Conservation (phyloP, 2,888 invertebrate genomes). For the Melieria picta region DNA sequence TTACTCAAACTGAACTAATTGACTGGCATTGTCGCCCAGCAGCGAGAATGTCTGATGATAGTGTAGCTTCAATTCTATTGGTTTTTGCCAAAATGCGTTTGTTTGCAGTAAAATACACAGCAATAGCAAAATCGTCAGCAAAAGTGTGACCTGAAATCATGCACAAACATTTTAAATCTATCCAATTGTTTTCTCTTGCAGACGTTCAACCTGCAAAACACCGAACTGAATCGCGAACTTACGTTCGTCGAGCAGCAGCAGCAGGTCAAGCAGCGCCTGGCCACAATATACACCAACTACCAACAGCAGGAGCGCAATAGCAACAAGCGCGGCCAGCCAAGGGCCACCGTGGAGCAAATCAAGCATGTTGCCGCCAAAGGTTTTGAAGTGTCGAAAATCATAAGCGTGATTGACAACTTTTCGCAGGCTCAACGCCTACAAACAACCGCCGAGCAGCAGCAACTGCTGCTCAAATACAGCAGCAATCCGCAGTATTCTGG, state of each 20-base stretch:
- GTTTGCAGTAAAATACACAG: slow-evolving; percentile 4
- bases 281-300: slow-evolving; percentile 59
- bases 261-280: slow-evolving; percentile 58
- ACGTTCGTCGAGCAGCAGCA: slow-evolving; percentile 75
- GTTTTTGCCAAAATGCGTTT: slow-evolving; percentile 37
- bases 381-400: slow-evolving; percentile 72
- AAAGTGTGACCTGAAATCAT: not conserved
- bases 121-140: not conserved
- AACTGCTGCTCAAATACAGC: slow-evolving; percentile 54
- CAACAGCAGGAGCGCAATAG: slow-evolving; percentile 50
- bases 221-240: slow-evolving; percentile 74
- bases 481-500: slow-evolving; percentile 56
- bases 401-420: slow-evolving; percentile 73
- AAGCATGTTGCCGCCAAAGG: slow-evolving; percentile 70
- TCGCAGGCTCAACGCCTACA: slow-evolving; percentile 58
- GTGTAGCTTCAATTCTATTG: slow-evolving; percentile 39
- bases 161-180: not conserved
- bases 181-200: slow-evolving; percentile 61
- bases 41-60: slow-evolving; percentile 39
- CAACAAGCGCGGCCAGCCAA: slow-evolving; percentile 36
- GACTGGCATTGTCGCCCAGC: slow-evolving; percentile 12
- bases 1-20: no score
- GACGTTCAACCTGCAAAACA: slow-evolving; percentile 76
- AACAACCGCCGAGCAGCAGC: slow-evolving; percentile 51
- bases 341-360: slow-evolving; percentile 64